Conservation (phyloP, 2,888 invertebrate species). For the Pterostichus madidus region DNA sequence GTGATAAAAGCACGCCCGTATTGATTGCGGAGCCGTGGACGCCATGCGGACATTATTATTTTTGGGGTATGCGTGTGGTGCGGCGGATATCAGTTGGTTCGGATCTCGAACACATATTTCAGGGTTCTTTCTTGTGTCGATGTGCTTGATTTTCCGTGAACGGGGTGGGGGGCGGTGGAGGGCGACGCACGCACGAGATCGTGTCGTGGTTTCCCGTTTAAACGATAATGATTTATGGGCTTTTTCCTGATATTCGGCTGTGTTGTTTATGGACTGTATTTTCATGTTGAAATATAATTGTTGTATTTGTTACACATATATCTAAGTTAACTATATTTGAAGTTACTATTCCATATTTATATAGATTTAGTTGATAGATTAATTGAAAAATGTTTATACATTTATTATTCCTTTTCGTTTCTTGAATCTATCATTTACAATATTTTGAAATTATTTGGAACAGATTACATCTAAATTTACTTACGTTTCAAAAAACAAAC, state of each 20-base stretch:
- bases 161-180: background rate
- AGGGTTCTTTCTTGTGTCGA: conserved; percentile 52
- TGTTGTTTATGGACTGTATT: conserved; percentile 12
- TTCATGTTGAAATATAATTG: background rate
- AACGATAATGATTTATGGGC: conserved; percentile 47
- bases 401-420: no score
- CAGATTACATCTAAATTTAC: no score
- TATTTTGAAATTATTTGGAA: no score
- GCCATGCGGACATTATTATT: conserved; percentile 65
- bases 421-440: no score
- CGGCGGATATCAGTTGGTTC: conserved; percentile 56
- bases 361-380: no score
- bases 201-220: conserved; percentile 40
- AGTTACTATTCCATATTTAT: no score
- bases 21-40: conserved; percentile 52
- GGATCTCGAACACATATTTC: conserved; percentile 64
- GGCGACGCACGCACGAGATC: conserved; percentile 37
- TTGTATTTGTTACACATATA: no score
- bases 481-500: no score
- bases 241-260: conserved; percentile 11
- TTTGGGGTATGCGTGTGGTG: conserved; percentile 59
- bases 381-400: no score
- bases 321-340: no score
- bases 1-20: conserved; percentile 30
- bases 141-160: conserved; percentile 55